Evolutionary conservation across 2,888 invertebrate genomes (phyloP), one percentile per base, ranked within the genome.

Genomic region (Allophyes oxyacanthae): DNA sequence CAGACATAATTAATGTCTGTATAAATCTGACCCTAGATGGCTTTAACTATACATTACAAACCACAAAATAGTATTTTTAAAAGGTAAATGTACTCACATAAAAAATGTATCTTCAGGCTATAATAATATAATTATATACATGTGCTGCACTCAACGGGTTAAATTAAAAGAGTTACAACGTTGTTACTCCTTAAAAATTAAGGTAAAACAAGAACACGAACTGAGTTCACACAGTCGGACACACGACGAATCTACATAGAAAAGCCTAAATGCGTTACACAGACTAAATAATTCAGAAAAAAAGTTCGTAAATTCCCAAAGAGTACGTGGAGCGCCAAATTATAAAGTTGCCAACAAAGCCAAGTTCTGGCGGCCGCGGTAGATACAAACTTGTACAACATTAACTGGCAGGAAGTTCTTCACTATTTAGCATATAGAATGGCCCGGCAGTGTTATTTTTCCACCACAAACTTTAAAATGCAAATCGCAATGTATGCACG

Each of bases 401-500:
- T 79, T 81, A 80, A 78, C 72, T 65, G 53, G 67, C 64, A 71
- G 79, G 79, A 82, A 85, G 81, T 84, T 83, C 60, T 58, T 63
- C 62, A 67, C 83, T 83, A 77, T 77, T 86, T 88, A 85, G 82
- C 87, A 87, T 87, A 87, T 85, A 87, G 83, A 88, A 85, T 79
- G 79, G 79, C 78, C 73, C 53, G 59, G 48, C 44, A 46, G 72
- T 59, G 81, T 83, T 86, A 86, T 87, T 88, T 88, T 87, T 86
- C 81, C 79, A 70, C 75, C 67, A 75, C 68, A 78, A 79, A 84
- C 85, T 86, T 86, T 86, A 85, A 84, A 84, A 88, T 88, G 86
- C 83, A 85, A 88, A 88, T 86, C 72, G 58, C 60, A 67, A 74
- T 79, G 73, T 82, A 80, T 83, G 79, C 75, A 71, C 75, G 61